Evolutionary conservation across 2,888 invertebrate genomes (phyloP).

Genomic region (Miltochrista miniata): DNA sequence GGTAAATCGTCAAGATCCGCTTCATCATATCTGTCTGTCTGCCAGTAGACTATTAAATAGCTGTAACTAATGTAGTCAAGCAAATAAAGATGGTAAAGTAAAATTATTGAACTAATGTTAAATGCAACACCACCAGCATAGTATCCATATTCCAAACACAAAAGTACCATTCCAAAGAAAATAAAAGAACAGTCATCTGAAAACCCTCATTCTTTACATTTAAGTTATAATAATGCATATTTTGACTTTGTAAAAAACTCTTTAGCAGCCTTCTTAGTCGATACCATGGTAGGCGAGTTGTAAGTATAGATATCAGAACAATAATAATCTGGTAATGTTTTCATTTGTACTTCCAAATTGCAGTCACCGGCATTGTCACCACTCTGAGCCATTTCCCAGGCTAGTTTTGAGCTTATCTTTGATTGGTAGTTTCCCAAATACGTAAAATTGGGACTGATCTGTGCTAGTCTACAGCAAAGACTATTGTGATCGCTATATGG

Average conservation of each 20-base stretch:
- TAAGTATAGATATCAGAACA: constrained; percentile 67
- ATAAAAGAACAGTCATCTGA: neutral
- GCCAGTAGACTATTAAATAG: too few relatives aligned
- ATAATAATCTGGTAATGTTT: constrained; percentile 60
- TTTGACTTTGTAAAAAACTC: constrained; percentile 34
- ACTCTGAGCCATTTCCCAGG: constrained; percentile 32
- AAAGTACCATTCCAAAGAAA: too few relatives aligned
- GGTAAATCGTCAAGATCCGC: too few relatives aligned
- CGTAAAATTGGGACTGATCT: constrained; percentile 68
- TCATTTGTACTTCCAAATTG: constrained; percentile 54
- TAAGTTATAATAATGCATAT: constrained; percentile 46
- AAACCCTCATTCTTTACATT: constrained; percentile 4
- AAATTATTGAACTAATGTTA: too few relatives aligned
- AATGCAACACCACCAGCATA: too few relatives aligned
- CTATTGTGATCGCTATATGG: constrained; percentile 54
- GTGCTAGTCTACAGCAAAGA: constrained; percentile 53
- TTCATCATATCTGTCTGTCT: too few relatives aligned
- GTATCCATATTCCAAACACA: too few relatives aligned
- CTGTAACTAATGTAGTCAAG: too few relatives aligned
- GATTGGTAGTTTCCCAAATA: constrained; percentile 52
- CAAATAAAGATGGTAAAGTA: too few relatives aligned
- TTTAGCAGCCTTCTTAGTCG: constrained; percentile 56
- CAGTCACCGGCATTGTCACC: neutral
- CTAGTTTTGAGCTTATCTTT: constrained; percentile 49
- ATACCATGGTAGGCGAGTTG: constrained; percentile 70